Conservation (phyloP, 2,113 vertebrate genomes). For the Irena cyanogastra region DNA sequence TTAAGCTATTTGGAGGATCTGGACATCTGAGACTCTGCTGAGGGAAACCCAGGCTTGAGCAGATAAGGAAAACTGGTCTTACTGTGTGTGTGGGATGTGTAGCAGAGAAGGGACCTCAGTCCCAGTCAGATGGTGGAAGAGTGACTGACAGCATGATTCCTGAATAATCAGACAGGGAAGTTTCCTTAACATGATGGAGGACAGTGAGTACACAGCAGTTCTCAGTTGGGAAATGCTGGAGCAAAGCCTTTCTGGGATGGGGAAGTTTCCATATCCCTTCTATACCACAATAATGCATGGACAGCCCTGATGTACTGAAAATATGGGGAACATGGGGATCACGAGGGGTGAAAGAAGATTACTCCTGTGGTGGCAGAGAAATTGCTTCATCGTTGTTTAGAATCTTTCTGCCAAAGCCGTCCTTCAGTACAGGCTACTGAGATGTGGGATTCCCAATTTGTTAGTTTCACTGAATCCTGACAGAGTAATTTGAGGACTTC, state of each 20-base stretch:
- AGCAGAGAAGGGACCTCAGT: not conserved
- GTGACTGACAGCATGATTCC: not conserved
- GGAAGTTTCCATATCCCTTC: not conserved
- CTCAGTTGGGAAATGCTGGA: fast-evolving
- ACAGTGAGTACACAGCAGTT: not conserved
- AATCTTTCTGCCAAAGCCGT: not conserved
- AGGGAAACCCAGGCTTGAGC: not conserved
- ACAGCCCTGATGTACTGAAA: not conserved
- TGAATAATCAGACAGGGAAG: not conserved
- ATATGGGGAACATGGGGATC: fast-evolving
- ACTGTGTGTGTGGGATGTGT: too few species aligned
- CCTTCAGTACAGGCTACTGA: not conserved
- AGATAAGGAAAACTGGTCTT: not conserved
- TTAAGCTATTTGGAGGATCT: not conserved
- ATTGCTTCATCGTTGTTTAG: not conserved
- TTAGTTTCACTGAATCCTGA: not conserved
- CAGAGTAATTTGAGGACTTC: not conserved
- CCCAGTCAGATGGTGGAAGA: fast-evolving
- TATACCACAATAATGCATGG: fast-evolving
- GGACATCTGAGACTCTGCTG: not conserved
- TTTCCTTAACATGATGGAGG: not conserved
- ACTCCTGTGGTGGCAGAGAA: not conserved
- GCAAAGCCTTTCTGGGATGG: not conserved
- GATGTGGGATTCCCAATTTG: not conserved
- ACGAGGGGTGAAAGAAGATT: fast-evolving